Percentiles rank a stretch among this genome's conserved stretches.
These are phyloP conservation scores for Scaptomyza graminum DNA, from an alignment of 1,140 invertebrate genomes.

Conservation along the genomic window DNA sequence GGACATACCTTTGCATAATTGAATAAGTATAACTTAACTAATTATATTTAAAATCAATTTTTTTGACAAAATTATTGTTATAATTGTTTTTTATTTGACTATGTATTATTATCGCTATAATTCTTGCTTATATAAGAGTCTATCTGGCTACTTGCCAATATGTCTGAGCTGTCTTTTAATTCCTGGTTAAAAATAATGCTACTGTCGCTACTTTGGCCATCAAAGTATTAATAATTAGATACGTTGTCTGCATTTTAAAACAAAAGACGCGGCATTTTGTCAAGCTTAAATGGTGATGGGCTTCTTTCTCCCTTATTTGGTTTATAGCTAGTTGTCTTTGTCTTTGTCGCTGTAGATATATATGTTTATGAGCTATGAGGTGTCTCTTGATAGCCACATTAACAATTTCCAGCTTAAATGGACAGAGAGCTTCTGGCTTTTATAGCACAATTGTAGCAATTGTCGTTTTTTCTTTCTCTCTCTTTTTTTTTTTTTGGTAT, in stretches of 20 bases:
- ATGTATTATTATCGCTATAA: no score
- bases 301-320: not conserved
- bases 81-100: no score
- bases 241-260: slow-evolving; percentile 72
- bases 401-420: slow-evolving; percentile 56
- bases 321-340: not conserved
- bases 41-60: no score
- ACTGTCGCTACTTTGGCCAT: slow-evolving; percentile 40
- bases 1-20: no score
- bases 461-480: slow-evolving; percentile 56
- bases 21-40: no score
- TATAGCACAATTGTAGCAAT: slow-evolving; percentile 63
- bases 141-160: slow-evolving; percentile 38
- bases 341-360: not conserved
- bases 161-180: slow-evolving; percentile 8
- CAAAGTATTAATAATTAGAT: slow-evolving; percentile 73
- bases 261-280: not conserved
- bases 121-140: no score
- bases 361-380: slow-evolving; percentile 50
- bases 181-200: slow-evolving; percentile 12
- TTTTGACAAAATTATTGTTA: no score
- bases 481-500: no score
- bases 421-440: slow-evolving; percentile 4
- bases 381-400: slow-evolving; percentile 70
- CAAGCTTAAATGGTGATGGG: no score